phyloP scores from a whole-genome alignment of 1,140 invertebrate genomes.

The honey bee (Apis mellifera) region Amel_HAv3.1 CM009932.2:6755001-6755500 shows the following conservation, averaged over 20 bases:
- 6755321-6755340: conserved; percentile 75
- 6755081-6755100: conserved; percentile 79
- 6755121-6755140: not conserved
- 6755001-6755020: conserved; percentile 95
- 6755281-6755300: conserved; percentile 77
- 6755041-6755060: conserved; percentile 84
- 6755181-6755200: no score
- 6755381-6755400: conserved; percentile 84
- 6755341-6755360: conserved; percentile 82
- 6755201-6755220: not conserved
- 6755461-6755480: conserved; percentile 88
- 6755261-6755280: conserved; percentile 60
- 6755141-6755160: not conserved
- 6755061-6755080: conserved; percentile 84
- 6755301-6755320: conserved; percentile 74
- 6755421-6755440: conserved; percentile 78
- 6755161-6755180: no score
- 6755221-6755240: not conserved
- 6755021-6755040: conserved; percentile 87
- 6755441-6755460: conserved; percentile 80
- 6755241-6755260: not conserved
- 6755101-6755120: conserved; percentile 1
- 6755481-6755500: conserved; percentile 85
- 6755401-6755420: conserved; percentile 81
- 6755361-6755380: conserved; percentile 87